These are phyloP conservation scores for Agrenia bidenticulata DNA, from an alignment of 2,888 invertebrate species.

Conservation along the genomic window DNA sequence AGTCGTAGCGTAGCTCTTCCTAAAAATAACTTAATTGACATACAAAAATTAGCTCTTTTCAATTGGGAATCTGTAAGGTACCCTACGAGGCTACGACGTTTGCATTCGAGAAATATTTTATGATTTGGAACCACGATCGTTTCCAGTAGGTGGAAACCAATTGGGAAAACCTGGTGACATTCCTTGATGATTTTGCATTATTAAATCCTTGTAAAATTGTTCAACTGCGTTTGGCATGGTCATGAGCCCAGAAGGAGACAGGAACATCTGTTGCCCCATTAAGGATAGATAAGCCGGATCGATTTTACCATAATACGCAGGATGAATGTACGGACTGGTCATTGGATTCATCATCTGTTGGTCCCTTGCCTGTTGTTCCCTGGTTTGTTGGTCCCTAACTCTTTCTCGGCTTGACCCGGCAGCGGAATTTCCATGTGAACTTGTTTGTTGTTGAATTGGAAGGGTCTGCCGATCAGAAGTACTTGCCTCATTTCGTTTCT, in stretches of 20 bases:
- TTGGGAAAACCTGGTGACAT: constrained; percentile 37
- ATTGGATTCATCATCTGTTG: constrained; percentile 32
- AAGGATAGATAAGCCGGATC: constrained; percentile 45
- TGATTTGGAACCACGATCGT: constrained; percentile 22
- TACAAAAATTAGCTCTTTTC: no score
- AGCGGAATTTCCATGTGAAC: background rate
- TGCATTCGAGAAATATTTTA: background rate
- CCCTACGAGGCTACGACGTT: no score
- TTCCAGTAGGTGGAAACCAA: constrained; percentile 31
- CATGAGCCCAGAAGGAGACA: constrained; percentile 47
- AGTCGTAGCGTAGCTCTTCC: no score
- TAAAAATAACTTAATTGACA: no score
- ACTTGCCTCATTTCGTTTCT: background rate
- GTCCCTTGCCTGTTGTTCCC: constrained; percentile 18
- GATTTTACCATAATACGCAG: constrained; percentile 31
- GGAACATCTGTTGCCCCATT: constrained; percentile 36
- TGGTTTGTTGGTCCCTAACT: no score
- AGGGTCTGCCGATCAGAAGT: no score
- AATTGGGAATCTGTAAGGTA: no score
- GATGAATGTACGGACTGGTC: constrained; percentile 17
- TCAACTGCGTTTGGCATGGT: constrained; percentile 59
- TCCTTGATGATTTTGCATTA: constrained; percentile 52
- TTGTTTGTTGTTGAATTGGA: background rate
- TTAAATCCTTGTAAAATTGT: constrained; percentile 60
- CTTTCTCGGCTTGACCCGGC: background rate